Evolutionary conservation across 2,888 invertebrate species (phyloP).

Genomic region (Pogonocherus hispidulus): DNA sequence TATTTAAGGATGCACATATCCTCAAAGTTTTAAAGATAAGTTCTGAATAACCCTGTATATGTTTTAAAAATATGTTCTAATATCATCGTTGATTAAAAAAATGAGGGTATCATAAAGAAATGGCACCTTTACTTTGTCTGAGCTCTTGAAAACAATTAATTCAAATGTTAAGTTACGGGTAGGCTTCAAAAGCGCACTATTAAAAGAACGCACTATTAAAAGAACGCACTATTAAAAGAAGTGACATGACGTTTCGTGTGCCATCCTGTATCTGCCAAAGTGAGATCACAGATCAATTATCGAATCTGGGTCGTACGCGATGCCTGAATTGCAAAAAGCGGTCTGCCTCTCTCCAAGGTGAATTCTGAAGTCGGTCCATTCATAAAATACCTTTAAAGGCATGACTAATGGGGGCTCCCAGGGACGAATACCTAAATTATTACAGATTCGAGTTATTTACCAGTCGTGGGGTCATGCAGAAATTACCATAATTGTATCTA

Average conservation of each 20-base stretch:
- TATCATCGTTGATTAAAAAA: too few species aligned
- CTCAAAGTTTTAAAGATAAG: too few species aligned
- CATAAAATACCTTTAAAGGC: conserved; percentile 23
- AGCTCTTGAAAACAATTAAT: too few species aligned
- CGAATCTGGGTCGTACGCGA: not conserved
- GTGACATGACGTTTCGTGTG: not conserved
- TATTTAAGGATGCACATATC: too few species aligned
- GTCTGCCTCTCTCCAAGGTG: conserved; percentile 23
- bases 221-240: not conserved
- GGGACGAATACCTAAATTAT: not conserved
- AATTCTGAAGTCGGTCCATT: conserved; percentile 10
- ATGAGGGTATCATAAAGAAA: too few species aligned
- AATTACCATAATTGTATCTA: conserved; percentile 11
- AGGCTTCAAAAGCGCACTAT: too few species aligned
- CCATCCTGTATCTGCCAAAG: not conserved
- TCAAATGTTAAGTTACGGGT: too few species aligned
- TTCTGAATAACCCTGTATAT: too few species aligned
- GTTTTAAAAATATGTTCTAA: too few species aligned
- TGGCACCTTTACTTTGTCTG: too few species aligned
- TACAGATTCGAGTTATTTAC: too few species aligned
- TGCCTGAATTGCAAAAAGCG: conserved; percentile 9
- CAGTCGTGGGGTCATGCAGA: not conserved
- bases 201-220: too few species aligned
- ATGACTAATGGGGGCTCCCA: not conserved
- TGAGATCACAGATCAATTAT: not conserved